Base-by-base conservation (phyloP, 2,797 vertebrate species). In the Hipposideros larvatus region DNA sequence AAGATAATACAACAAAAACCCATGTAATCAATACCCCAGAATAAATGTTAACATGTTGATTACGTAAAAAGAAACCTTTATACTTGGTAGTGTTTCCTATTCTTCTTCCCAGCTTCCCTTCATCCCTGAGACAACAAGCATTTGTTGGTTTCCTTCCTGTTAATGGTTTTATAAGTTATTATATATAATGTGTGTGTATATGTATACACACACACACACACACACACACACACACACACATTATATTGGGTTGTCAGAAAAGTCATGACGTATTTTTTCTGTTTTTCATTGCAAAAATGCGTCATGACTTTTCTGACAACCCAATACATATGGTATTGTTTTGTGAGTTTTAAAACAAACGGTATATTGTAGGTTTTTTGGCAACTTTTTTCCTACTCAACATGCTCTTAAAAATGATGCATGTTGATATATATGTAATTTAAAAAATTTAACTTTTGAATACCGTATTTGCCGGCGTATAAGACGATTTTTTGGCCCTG, bases 291-390 rank as follows among this genome's bases (percentile, higher is more conserved):
- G 37, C 37, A 37, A 37, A 37, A 37, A 37, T 37, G 37, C 3
- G 37, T 37, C 37, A 37, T 37, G 37, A 37, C 37, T 37, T 37
- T 37, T 37, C 37, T 3, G 37, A 37, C 37, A 37, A 37, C 37
- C 37, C 37, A 37, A 37, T 37, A 75, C 6, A 55, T 7, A 31
- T 8, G 15, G 8, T 22, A 34, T 16, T 28, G 22, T 87, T 88
- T 92, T 46, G 3, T 75, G 48, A 84, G 84, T 83, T 91, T 94
- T 89, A 93, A 92, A 94, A 87, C 19, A 87, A 71, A 78, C 79
- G 41, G 18, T 46, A 55, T 21, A 78, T 19, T 87, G 14, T 24
- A 77, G 85, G 53, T 14, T 92, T 89, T 48, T 19, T 46, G 28
- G 61, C 9, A 87, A 77, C 37, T 22, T 83, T 55, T 90, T 79